Percentiles rank a stretch among this genome's conserved stretches.
phyloP scores from a whole-genome alignment of 2,888 invertebrate genomes.

The Apotomis turbidana region DNA sequence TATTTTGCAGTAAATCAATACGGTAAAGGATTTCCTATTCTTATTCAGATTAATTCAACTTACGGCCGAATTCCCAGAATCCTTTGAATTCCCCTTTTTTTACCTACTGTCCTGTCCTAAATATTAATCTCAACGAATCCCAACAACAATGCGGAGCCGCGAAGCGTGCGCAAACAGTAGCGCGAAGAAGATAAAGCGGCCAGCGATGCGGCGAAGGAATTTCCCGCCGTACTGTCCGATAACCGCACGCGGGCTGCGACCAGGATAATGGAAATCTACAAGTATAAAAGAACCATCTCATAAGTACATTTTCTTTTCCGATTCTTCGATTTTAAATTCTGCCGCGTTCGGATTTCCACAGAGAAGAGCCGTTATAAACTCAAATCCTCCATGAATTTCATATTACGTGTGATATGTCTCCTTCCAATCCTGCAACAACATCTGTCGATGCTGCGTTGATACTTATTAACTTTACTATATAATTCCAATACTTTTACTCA shows the following conservation, averaged over 20 bases:
- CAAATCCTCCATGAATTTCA: no score
- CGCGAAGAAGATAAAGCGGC: slow-evolving; percentile 56
- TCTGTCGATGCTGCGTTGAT: no score
- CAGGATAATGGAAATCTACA: no score
- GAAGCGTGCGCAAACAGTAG: slow-evolving; percentile 44
- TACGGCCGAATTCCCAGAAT: background rate
- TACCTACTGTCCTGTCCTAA: slow-evolving; percentile 26
- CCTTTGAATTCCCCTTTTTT: slow-evolving; percentile 12
- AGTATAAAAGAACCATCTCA: no score
- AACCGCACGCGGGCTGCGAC: slow-evolving; percentile 24
- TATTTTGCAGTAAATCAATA: background rate
- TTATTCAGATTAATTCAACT: background rate
- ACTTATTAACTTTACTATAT: no score
- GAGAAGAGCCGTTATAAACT: no score
- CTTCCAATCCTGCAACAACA: no score
- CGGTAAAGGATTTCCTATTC: background rate
- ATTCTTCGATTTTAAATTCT: no score
- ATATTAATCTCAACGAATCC: slow-evolving; percentile 21
- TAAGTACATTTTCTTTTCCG: no score
- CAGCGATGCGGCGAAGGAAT: slow-evolving; percentile 58
- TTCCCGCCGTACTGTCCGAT: slow-evolving; percentile 52
- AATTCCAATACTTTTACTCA: no score
- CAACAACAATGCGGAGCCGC: slow-evolving; percentile 23
- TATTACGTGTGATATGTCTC: no score
- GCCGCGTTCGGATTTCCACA: no score